A percentile compares a stretch with the other conserved stretches of the same genome.
Conservation (phyloP, 2,888 invertebrate genomes). For the Ditylenchus weischeri region DNA sequence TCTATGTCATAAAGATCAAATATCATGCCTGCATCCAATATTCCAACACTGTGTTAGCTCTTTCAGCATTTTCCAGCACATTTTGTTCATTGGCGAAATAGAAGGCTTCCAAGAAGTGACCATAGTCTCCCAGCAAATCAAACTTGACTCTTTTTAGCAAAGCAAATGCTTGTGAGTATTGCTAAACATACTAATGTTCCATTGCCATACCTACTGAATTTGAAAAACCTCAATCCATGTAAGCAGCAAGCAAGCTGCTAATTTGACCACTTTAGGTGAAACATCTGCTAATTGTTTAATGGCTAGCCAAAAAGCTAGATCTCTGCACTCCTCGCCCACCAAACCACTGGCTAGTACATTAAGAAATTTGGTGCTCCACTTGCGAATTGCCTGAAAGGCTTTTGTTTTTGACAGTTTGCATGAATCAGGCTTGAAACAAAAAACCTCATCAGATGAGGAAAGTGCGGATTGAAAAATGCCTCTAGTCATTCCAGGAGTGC, state of each 20-base stretch:
- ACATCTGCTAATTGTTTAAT: slow-evolving; percentile 80
- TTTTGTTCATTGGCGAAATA: slow-evolving; percentile 40
- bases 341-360: slow-evolving; percentile 78
- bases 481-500: slow-evolving; percentile 16
- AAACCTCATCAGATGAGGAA: slow-evolving; percentile 62
- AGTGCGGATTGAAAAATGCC: slow-evolving; percentile 65
- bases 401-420: neutral
- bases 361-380: slow-evolving; percentile 88
- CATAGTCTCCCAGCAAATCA: slow-evolving; percentile 3
- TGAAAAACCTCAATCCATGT: slow-evolving; percentile 34
- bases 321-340: slow-evolving; percentile 56
- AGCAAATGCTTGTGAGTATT: slow-evolving; percentile 24
- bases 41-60: slow-evolving; percentile 30
- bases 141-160: slow-evolving; percentile 10
- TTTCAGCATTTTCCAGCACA: slow-evolving; percentile 31
- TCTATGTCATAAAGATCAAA: no score
- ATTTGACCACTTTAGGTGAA: slow-evolving; percentile 67
- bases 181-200: slow-evolving; percentile 24
- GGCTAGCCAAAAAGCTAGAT: slow-evolving; percentile 71
- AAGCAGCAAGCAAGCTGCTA: slow-evolving; percentile 40
- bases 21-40: slow-evolving; percentile 42
- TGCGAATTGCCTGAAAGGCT: slow-evolving; percentile 60
- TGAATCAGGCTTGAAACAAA: slow-evolving; percentile 46
- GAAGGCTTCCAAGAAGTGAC: slow-evolving; percentile 35
- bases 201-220: neutral